These are phyloP conservation scores for Rhinoderma darwinii DNA, from an alignment of 2,113 vertebrate species.

Conservation along the genomic window DNA sequence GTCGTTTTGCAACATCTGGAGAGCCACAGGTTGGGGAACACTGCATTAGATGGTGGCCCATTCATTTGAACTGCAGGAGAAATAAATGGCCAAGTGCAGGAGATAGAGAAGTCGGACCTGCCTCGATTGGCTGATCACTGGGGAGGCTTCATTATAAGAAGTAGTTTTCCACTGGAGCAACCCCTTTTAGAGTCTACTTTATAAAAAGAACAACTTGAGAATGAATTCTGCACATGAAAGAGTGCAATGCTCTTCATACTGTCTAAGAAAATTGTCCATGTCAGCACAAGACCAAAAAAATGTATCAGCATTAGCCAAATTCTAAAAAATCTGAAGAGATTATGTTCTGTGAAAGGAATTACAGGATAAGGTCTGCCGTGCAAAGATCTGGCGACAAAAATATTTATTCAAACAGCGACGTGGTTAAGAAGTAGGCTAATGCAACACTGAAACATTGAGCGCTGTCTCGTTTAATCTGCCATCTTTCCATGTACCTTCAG, in stretches of 20 bases:
- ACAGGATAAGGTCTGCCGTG: conserved; percentile 25
- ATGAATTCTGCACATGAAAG: neutral
- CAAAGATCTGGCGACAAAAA: conserved; percentile 32
- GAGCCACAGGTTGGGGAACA: too few species aligned
- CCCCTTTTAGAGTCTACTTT: neutral
- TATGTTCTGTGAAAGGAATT: conserved; percentile 37
- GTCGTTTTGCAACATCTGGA: neutral
- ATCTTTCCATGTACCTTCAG: conserved; percentile 36
- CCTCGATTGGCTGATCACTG: too few species aligned
- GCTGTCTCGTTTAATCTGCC: conserved; percentile 50
- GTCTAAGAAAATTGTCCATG: neutral
- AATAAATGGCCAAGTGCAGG: too few species aligned
- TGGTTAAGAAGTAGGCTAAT: conserved; percentile 35
- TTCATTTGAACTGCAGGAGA: too few species aligned
- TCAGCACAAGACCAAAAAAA: conserved; percentile 24
- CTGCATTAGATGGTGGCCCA: too few species aligned
- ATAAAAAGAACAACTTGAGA: neutral
- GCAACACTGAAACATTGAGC: neutral
- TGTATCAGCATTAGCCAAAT: conserved; percentile 19
- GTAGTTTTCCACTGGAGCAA: too few species aligned
- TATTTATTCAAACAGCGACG: conserved; percentile 31
- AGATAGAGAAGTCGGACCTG: too few species aligned
- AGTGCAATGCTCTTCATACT: neutral
- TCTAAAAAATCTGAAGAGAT: conserved; percentile 26
- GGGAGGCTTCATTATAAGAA: too few species aligned